Evolutionary conservation across 2,888 invertebrate species (phyloP).

Genomic region (Leptinotarsa rubiginosa): DNA sequence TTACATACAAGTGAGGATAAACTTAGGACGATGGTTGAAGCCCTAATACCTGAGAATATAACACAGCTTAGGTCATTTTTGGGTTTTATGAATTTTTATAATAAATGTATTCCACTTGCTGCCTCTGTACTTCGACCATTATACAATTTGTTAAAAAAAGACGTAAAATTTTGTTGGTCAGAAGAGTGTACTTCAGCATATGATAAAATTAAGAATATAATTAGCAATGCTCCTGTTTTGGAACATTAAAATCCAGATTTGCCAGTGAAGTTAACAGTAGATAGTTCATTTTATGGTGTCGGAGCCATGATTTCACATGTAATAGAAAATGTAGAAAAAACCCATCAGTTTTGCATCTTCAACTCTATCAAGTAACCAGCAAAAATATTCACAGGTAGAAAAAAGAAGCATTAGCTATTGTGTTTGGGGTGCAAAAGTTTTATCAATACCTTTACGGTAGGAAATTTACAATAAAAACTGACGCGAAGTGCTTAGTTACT

Average conservation of each 20-base stretch:
- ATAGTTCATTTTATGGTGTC: no score
- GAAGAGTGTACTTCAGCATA: slow-evolving; percentile 39
- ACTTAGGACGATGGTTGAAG: slow-evolving; percentile 41
- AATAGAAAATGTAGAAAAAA: slow-evolving; percentile 14
- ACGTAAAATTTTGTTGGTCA: slow-evolving; percentile 38
- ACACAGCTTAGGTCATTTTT: slow-evolving; percentile 31
- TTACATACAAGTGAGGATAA: slow-evolving; percentile 40
- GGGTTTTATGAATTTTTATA: slow-evolving; percentile 40
- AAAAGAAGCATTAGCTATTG: no score
- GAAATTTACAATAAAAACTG: no score
- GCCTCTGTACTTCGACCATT: slow-evolving; percentile 37
- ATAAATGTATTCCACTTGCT: slow-evolving; percentile 35
- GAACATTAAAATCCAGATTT: no score
- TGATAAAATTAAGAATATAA: slow-evolving; percentile 32
- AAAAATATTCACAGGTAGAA: background rate
- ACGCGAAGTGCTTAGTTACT: no score
- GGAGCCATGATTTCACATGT: no score
- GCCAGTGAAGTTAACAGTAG: no score
- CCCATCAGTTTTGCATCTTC: no score
- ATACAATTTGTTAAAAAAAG: slow-evolving; percentile 38
- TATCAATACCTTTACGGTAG: no score
- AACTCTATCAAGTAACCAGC: no score
- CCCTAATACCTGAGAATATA: slow-evolving; percentile 26
- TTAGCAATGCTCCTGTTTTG: no score
- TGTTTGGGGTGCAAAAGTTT: no score